Conservation (phyloP, 2,888 invertebrate species). For the Nephrotoma flavescens region DNA sequence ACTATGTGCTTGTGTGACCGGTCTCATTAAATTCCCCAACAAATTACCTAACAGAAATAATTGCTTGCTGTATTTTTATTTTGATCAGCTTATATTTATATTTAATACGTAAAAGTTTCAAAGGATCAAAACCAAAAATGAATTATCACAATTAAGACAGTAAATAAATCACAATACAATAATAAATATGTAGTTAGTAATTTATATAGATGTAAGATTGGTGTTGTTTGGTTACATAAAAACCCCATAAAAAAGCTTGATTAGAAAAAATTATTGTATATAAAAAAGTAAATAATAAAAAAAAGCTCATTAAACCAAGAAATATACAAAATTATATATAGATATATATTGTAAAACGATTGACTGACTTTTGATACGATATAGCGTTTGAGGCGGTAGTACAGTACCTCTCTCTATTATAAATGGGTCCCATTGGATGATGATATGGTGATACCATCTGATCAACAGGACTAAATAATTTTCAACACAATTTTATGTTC, state of each 20-base stretch:
- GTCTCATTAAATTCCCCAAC: not conserved
- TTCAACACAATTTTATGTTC: conserved; percentile 5
- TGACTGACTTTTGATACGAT: not conserved
- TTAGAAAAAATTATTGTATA: not conserved
- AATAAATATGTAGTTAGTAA: not conserved
- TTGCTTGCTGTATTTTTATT: not conserved
- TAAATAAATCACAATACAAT: not conserved
- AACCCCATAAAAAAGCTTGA: conserved; percentile 1
- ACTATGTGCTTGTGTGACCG: not conserved
- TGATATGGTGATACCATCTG: conserved; percentile 35
- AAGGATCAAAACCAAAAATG: not conserved
- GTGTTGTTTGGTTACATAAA: not conserved
- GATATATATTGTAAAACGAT: not conserved
- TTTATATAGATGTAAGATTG: not conserved
- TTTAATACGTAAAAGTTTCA: not conserved
- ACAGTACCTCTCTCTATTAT: conserved; percentile 35
- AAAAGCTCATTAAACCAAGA: not conserved
- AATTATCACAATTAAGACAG: not conserved
- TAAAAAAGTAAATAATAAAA: not conserved
- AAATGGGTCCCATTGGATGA: conserved; percentile 35
- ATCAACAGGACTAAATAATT: conserved; percentile 33
- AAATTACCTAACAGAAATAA: not conserved
- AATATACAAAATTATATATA: not conserved
- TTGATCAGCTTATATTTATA: not conserved
- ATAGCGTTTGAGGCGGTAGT: not conserved